Conservation (phyloP, 2,113 vertebrate species). For the Tursiops truncatus region DNA sequence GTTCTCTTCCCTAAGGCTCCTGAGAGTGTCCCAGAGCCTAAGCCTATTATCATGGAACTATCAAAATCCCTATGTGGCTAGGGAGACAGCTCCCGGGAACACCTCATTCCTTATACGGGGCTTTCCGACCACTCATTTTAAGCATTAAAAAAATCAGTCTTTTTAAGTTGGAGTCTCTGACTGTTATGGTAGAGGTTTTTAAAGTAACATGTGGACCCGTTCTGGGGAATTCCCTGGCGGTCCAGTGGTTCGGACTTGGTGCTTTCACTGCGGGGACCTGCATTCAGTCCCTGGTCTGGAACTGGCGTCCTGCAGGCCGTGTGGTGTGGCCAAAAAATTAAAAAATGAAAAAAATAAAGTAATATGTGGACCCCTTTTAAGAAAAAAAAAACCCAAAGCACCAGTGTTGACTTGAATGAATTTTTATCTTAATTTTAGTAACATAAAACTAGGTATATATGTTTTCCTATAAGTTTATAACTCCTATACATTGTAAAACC, state of each 20-base stretch:
- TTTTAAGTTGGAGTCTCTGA: neutral
- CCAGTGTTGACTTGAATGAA: neutral
- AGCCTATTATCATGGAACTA: neutral
- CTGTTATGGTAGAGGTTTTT: neutral
- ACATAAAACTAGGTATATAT: neutral
- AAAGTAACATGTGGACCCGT: too few species aligned
- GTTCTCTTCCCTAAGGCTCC: neutral
- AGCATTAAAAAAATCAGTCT: neutral
- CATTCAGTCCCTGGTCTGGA: too few species aligned
- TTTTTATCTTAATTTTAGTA: slow-evolving; percentile 1
- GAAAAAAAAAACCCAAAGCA: neutral
- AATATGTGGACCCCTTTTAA: neutral
- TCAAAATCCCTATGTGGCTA: neutral
- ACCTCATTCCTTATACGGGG: neutral
- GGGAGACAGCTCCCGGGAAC: neutral
- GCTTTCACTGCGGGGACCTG: too few species aligned
- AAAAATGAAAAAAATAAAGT: neutral
- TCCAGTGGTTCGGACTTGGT: too few species aligned
- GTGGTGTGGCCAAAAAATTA: too few species aligned
- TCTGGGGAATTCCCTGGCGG: too few species aligned
- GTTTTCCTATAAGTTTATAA: neutral
- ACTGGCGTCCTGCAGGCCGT: too few species aligned
- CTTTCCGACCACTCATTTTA: neutral
- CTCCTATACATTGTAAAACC: neutral
- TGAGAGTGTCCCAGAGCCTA: neutral